A percentile compares a stretch with the other conserved stretches of the same genome.
These are phyloP conservation scores for Lordiphosa andalusiaca DNA, from an alignment of 2,888 invertebrate genomes.

Conservation along the genomic window DNA sequence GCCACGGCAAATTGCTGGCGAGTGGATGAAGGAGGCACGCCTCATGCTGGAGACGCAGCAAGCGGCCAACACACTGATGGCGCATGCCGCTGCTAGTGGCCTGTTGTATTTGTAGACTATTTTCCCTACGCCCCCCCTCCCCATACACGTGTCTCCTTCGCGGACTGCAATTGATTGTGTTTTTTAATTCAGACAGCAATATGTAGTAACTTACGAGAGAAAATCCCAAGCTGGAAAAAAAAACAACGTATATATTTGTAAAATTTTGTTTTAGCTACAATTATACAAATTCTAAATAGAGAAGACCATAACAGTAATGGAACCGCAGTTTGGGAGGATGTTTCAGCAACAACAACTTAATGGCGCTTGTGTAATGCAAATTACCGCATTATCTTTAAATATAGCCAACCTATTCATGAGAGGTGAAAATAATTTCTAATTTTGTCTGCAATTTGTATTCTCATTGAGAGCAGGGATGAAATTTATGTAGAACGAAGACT, in stretches of 20 bases:
- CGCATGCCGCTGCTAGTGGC: slow-evolving; percentile 90
- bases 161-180: slow-evolving; percentile 17
- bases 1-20: slow-evolving; percentile 88
- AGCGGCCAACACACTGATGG: slow-evolving; percentile 93
- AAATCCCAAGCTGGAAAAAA: slow-evolving; percentile 11
- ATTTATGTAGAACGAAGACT: no score
- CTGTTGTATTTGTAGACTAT: slow-evolving; percentile 79
- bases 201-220: slow-evolving; percentile 26
- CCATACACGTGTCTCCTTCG: slow-evolving; percentile 8
- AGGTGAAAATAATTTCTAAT: no score
- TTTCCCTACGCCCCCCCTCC: slow-evolving; percentile 20
- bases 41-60: slow-evolving; percentile 93
- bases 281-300: slow-evolving; percentile 64
- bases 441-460: no score
- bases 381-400: no score
- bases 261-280: slow-evolving; percentile 60
- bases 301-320: slow-evolving; percentile 10
- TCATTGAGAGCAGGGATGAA: no score
- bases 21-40: slow-evolving; percentile 93
- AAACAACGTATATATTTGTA: slow-evolving; percentile 40
- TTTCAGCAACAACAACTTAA: no score
- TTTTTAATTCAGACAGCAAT: slow-evolving; percentile 23
- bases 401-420: no score
- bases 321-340: no score
- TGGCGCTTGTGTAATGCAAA: no score